These are phyloP conservation scores for Dasyornis broadbenti DNA, from an alignment of 2,113 vertebrate genomes.

Conservation along the genomic window DNA sequence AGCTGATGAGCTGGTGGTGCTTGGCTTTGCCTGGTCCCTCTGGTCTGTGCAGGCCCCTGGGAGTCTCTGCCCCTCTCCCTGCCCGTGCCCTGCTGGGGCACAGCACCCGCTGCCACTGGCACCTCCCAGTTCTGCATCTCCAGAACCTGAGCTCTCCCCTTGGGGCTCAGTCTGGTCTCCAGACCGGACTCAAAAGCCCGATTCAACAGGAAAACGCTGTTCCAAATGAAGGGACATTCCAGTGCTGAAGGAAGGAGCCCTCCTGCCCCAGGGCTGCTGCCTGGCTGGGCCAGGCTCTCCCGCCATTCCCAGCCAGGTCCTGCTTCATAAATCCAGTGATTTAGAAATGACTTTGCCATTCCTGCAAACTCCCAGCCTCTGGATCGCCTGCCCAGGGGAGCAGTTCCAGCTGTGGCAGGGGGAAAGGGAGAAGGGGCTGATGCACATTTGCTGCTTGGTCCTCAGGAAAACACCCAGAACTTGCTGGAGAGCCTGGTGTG, in stretches of 20 bases:
- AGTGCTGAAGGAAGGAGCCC: neutral
- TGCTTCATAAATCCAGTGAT: neutral
- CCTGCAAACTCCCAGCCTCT: neutral
- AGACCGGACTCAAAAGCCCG: rapidly evolving
- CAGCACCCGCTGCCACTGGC: neutral
- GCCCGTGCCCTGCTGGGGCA: neutral
- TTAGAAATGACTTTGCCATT: neutral
- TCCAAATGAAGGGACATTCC: neutral
- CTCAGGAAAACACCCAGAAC: neutral
- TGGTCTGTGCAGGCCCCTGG: neutral
- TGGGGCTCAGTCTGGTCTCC: neutral
- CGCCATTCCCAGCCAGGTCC: neutral
- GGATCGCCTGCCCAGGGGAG: rapidly evolving
- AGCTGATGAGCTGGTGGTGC: neutral
- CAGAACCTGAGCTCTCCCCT: rapidly evolving
- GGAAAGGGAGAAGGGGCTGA: neutral
- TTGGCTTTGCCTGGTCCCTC: neutral
- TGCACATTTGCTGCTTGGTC: neutral
- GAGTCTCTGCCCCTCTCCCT: neutral
- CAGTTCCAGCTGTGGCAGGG: rapidly evolving
- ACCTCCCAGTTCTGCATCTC: rapidly evolving
- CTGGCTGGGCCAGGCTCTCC: neutral
- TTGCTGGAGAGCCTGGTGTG: neutral
- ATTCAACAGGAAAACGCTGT: rapidly evolving
- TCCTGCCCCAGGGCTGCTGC: neutral